Percentiles rank a stretch among this genome's conserved stretches.
Evolutionary conservation across 2,888 invertebrate genomes (phyloP).

Genomic region (Acrocyrtus sp.): DNA sequence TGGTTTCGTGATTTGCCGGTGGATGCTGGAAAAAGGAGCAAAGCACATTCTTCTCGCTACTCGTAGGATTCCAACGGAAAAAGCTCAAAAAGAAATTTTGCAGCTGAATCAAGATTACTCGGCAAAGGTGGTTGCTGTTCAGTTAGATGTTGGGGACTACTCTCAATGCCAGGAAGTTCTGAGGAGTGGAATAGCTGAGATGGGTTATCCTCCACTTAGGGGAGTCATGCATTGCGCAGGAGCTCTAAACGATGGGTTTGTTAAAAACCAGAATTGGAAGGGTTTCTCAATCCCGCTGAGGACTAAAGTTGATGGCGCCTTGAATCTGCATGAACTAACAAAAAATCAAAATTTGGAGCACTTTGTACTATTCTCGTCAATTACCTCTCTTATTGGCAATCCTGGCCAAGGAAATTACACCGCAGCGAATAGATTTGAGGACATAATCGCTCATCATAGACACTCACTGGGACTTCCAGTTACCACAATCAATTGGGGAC

Average conservation of each 20-base stretch:
- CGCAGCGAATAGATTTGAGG: slow-evolving; percentile 19
- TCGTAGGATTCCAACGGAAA: neutral
- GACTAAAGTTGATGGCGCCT: slow-evolving; percentile 32
- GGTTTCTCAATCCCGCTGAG: slow-evolving; percentile 1
- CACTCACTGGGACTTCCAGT: slow-evolving; percentile 24
- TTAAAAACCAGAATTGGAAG: slow-evolving; percentile 40
- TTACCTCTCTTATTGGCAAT: neutral
- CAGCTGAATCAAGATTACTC: neutral
- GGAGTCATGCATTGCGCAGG: slow-evolving; percentile 44
- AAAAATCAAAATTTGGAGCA: slow-evolving; percentile 10
- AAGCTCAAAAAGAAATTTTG: neutral
- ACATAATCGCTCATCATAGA: slow-evolving; percentile 28
- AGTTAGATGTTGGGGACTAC: neutral
- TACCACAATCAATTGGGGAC: slow-evolving; percentile 42
- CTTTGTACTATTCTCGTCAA: slow-evolving; percentile 29
- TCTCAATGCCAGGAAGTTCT: too few relatives aligned
- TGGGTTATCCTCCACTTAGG: slow-evolving; percentile 14
- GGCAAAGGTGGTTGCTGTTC: neutral
- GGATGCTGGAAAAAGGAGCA: slow-evolving; percentile 14
- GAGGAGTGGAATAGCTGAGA: slow-evolving; percentile 5
- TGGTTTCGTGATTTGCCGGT: slow-evolving; percentile 13
- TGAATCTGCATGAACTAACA: slow-evolving; percentile 35
- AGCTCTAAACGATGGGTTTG: slow-evolving; percentile 11
- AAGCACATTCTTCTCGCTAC: slow-evolving; percentile 7
- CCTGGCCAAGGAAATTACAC: slow-evolving; percentile 17